A percentile compares a stretch with the other conserved stretches of the same genome.
Conservation (phyloP, 2,113 vertebrate species). For the Notechis scutatus region DNA sequence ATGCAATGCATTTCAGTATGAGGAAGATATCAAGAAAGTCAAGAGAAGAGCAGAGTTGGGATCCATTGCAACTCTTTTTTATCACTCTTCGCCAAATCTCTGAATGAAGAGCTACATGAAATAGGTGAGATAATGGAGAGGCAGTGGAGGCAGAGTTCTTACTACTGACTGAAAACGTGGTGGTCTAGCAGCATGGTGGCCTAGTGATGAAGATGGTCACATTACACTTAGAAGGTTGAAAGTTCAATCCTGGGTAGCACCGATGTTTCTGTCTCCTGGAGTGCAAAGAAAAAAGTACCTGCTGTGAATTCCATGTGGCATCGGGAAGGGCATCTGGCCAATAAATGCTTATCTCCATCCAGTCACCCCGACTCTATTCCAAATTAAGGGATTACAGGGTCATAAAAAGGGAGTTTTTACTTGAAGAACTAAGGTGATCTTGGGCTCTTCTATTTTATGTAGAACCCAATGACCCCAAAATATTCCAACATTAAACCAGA, state of each 20-base stretch:
- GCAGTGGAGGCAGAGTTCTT: neutral
- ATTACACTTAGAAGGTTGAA: neutral
- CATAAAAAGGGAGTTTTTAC: neutral
- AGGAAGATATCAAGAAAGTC: neutral
- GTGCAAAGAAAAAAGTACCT: neutral
- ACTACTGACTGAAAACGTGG: neutral
- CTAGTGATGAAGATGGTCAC: neutral
- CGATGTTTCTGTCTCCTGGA: neutral
- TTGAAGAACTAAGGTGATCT: neutral
- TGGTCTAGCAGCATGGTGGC: neutral
- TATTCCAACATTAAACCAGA: too few species aligned
- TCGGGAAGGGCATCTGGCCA: neutral
- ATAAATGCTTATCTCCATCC: neutral
- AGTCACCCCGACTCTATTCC: neutral
- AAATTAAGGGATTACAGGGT: neutral
- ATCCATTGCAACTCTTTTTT: neutral
- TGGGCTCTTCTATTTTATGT: neutral
- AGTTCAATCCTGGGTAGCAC: neutral
- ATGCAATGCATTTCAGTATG: neutral
- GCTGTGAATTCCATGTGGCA: neutral
- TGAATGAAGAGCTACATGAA: neutral
- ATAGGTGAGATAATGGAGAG: neutral
- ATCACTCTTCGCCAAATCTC: neutral
- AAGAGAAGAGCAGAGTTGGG: neutral
- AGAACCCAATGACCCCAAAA: neutral